Evolutionary conservation across 2,113 vertebrate species (phyloP), one percentile per base, ranked within the genome.

Genomic region (Entelurus aequoreus): DNA sequence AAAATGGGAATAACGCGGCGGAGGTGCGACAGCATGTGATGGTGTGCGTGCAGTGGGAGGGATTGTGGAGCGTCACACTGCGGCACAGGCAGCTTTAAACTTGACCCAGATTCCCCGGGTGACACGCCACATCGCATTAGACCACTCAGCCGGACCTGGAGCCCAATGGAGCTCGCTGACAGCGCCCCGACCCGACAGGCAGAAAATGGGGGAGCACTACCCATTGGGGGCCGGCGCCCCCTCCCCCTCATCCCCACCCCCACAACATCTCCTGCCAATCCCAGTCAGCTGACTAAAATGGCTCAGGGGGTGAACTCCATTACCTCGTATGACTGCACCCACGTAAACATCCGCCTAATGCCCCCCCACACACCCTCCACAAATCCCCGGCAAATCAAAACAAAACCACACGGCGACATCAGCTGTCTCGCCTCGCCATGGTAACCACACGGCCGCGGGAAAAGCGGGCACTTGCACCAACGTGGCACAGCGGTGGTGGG

Each of bases 71-170:
- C 62, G 64, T 80, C 74, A 81, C 77, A 76, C 79, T 84, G 77
- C 83, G 76, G 82, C 59, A 86, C 82, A 72, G 66, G 61, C 62
- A 69, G 85, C 85, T 90, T 85, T 89, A 87, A 93, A 93, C 89
- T 88, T 94, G 93, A 94, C 93, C 93, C 92, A 94, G 84, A 93
- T 95, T 91, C 79, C 59, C 58, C 71, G 80, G 82, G 80, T 86
- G 92, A 90, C 89, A 90, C 62, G 92, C 88, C 93, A 93, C 90
- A 88, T 87, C 75, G 81, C 72, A 93, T 94, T 94, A 94, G 85
- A 72, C 87, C 86, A 90, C 72, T 71, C 50, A 75, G 82, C 78
- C 88, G 79, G 79, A 84, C 79, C 72, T 62, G 82, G 86, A 89
- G 28, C 88, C 90, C 89, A 78, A 88, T 83, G 84, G 89, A 88